A percentile compares a stretch with the other conserved stretches of the same genome.
These are phyloP conservation scores for Bellardia pandia DNA, from an alignment of 2,888 invertebrate species.

Conservation along the genomic window DNA sequence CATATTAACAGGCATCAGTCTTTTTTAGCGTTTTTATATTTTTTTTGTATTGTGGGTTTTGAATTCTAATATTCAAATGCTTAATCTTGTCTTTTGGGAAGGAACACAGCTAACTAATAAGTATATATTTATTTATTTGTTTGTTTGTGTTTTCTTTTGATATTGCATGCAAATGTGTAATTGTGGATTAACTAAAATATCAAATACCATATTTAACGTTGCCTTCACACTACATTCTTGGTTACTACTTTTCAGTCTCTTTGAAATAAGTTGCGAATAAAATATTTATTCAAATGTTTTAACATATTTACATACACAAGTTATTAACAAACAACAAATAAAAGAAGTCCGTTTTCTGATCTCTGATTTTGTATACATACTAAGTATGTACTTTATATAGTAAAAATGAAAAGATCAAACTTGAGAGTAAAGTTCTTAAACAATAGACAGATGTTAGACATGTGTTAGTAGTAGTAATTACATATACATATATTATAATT, in stretches of 20 bases:
- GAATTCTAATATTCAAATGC: conserved; percentile 26
- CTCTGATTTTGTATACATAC: not conserved
- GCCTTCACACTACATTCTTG: conserved; percentile 38
- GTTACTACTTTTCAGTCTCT: conserved; percentile 60
- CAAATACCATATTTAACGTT: not conserved
- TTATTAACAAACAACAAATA: not conserved
- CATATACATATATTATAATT: no score
- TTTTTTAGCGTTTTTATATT: conserved; percentile 59
- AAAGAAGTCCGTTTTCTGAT: conserved; percentile 47
- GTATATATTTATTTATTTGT: not conserved
- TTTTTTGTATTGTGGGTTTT: conserved; percentile 26
- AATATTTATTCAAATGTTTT: not conserved
- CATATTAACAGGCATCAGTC: conserved; percentile 67
- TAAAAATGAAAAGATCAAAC: not conserved
- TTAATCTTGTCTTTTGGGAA: conserved; percentile 20
- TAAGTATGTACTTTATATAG: not conserved
- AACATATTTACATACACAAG: conserved; percentile 2
- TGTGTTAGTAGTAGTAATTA: no score
- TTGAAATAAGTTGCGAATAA: conserved; percentile 49
- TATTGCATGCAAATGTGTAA: not conserved
- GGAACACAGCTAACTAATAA: conserved; percentile 18
- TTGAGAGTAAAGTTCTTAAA: no score
- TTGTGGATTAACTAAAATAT: not conserved
- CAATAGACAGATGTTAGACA: no score
- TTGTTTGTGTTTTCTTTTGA: not conserved